These are phyloP conservation scores for Micrasema minimum DNA, from an alignment of 1,140 invertebrate genomes.

Conservation along the genomic window DNA sequence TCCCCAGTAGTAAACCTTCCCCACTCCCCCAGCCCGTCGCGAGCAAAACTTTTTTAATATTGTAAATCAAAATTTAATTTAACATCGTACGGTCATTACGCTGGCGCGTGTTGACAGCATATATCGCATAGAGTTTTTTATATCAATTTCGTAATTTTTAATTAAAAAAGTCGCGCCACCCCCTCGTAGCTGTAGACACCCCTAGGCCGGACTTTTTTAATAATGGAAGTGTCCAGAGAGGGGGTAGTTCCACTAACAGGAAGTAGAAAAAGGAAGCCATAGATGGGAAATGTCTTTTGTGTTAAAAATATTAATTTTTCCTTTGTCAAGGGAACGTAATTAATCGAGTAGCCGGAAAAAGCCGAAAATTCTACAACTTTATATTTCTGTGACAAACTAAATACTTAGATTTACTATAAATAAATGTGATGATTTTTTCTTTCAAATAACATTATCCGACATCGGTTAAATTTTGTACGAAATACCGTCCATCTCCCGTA, in stretches of 20 bases:
- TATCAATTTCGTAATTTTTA: constrained; percentile 70
- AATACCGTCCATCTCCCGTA: no score
- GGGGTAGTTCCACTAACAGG: constrained; percentile 44
- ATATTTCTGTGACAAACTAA: no score
- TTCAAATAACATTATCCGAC: no score
- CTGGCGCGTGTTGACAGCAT: constrained; percentile 51
- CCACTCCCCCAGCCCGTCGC: constrained; percentile 20
- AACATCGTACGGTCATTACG: constrained; percentile 51
- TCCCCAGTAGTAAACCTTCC: not conserved
- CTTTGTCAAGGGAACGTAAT: not conserved
- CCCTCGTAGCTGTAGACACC: constrained; percentile 61
- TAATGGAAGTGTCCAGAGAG: constrained; percentile 64
- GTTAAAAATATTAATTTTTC: constrained; percentile 27
- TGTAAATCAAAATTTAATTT: constrained; percentile 55
- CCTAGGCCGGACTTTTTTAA: constrained; percentile 67
- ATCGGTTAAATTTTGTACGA: no score
- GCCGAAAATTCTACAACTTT: no score
- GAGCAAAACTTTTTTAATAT: constrained; percentile 53
- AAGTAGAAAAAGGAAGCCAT: constrained; percentile 34
- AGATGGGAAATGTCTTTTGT: constrained; percentile 25
- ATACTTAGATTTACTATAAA: no score
- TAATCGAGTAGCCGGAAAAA: not conserved
- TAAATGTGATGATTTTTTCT: no score
- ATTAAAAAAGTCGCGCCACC: constrained; percentile 65
- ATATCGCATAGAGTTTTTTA: constrained; percentile 54